Evolutionary conservation across 2,888 invertebrate species (phyloP), one percentile per base, ranked within the genome.

Genomic region (Eumerus sabulonum): DNA sequence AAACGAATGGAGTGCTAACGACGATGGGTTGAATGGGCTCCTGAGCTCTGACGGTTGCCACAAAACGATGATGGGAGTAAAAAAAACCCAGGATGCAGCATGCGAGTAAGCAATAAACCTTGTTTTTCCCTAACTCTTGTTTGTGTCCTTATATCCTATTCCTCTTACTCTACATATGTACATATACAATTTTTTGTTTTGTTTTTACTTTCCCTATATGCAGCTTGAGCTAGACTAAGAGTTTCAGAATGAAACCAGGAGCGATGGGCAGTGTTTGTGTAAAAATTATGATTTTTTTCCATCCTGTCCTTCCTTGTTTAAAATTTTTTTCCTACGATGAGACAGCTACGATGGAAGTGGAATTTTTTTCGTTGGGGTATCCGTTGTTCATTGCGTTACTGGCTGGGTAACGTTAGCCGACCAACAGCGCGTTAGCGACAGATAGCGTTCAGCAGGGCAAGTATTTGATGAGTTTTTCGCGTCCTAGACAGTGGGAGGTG

Each of bases 101-200:
- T 79, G 64, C 74, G 70, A 79, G 77, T 77, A 77, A 77, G 77
- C 68, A 77, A 77, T 72, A 77, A 72, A 77, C 62, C 57, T 62
- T 54, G 67, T 77, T 77, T 72, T 77, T 51, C 35, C 27, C 27
- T 27, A 2, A 27, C 27, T 27, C 3, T 27, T 27, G 27, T 12
- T 17, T n/a, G 47, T 35, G 35, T 18, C 11, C 67, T 51, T 50
- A 62, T 50, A 54, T 66, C 53, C 40, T 60, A 36, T 47, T 27
- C 27, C 27, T 27, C 27, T 27, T 4, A 4, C 27, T 27, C 27
- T 2, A 2, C 7, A 27, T 27, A 27, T 27, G 27, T 7, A n/a
- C n/a, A n/a, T n/a, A n/a, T n/a, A n/a, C n/a, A n/a, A n/a, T n/a
- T n/a, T n/a, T 54, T 44, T 62, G 16, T 59, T 59, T 64, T 66